Conservation (phyloP, 2,113 vertebrate species). For the Crocuta crocuta region DNA sequence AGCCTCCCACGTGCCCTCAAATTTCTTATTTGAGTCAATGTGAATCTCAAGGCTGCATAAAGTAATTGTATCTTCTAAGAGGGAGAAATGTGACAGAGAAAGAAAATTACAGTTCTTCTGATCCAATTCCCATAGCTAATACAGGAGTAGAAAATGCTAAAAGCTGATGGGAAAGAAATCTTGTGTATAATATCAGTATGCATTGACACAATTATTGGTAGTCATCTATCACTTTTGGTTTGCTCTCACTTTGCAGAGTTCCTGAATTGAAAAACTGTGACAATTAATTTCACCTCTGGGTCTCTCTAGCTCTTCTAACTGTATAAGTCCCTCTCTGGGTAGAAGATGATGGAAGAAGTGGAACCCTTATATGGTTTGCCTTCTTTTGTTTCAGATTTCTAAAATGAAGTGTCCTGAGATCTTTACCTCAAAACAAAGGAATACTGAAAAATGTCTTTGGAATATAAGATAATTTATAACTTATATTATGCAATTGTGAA, state of each 20-base stretch:
- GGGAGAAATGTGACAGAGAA: background rate
- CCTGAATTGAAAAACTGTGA: slow-evolving; percentile 6
- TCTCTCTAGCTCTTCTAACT: background rate
- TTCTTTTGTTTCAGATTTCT: slow-evolving; percentile 33
- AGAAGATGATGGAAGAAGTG: background rate
- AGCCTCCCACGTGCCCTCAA: background rate
- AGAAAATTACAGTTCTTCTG: background rate
- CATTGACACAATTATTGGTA: background rate
- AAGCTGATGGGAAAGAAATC: background rate
- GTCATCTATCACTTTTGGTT: background rate
- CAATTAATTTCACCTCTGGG: background rate
- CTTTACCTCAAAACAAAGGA: slow-evolving; percentile 28
- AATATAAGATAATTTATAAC: background rate
- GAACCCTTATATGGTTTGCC: background rate
- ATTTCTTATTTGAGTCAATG: background rate
- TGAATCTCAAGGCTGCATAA: background rate
- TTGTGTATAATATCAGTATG: background rate
- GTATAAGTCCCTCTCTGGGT: background rate
- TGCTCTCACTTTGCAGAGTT: background rate
- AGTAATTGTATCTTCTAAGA: background rate
- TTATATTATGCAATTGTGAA: background rate
- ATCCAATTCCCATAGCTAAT: background rate
- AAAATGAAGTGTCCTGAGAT: background rate
- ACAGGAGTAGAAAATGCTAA: background rate
- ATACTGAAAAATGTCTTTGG: slow-evolving; percentile 28